A percentile compares a stretch with the other conserved stretches of the same genome.
Evolutionary conservation across 2,113 vertebrate species (phyloP).

Genomic region (Cacatua alba): DNA sequence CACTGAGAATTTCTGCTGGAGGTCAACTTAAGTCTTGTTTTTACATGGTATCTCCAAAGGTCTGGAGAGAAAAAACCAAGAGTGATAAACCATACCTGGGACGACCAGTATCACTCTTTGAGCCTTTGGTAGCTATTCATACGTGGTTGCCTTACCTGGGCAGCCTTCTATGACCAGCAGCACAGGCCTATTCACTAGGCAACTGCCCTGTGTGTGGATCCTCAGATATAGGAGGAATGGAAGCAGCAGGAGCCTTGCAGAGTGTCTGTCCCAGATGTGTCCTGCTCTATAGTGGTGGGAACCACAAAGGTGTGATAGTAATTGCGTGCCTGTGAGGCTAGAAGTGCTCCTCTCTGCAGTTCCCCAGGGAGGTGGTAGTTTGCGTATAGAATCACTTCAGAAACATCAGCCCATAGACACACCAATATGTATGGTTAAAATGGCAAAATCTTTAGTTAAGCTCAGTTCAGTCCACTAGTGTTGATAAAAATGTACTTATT

Average conservation of each 20-base stretch:
- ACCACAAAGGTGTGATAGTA: accelerated
- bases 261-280: not conserved
- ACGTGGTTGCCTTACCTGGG: not conserved
- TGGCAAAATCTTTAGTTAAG: not conserved
- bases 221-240: not conserved
- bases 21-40: accelerated
- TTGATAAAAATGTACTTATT: not conserved
- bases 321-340: not conserved
- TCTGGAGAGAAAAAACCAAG: not conserved
- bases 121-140: not conserved
- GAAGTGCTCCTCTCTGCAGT: not conserved
- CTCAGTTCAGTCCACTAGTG: not conserved
- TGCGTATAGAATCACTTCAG: not conserved
- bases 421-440: not conserved
- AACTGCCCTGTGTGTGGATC: not conserved
- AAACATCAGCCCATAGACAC: not conserved
- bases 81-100: not conserved
- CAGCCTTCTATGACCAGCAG: not conserved
- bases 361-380: not conserved
- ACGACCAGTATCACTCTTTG: not conserved
- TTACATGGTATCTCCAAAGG: not conserved
- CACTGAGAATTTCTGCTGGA: not conserved
- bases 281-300: not conserved
- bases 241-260: not conserved
- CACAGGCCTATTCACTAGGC: not conserved